Base-by-base conservation (phyloP, 1,140 invertebrate genomes). In the Pogonus chalceus region DNA sequence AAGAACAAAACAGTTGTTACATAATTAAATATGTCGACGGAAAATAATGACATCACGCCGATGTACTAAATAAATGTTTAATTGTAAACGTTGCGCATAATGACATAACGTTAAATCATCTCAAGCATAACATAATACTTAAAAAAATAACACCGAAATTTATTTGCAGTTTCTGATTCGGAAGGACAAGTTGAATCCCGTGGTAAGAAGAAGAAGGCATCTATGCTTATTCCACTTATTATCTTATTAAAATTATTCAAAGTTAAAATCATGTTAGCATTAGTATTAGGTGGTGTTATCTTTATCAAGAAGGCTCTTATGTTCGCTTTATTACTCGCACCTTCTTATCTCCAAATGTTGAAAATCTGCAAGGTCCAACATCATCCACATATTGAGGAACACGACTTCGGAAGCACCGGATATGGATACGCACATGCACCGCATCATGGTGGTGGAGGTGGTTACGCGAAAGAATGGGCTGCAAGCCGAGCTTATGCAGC, bases 251-350 rank as follows among this genome's bases (percentile, higher is more conserved):
- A 76, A 35, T 56, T 76, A 0, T 52, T 77, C 14, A 77, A 77
- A 59, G 55, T 77, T 20, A 78, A 78, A 52, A 51, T 74, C 2
- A 37, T 77, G 46, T 53, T 77, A n/a, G 48, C 77, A 3, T 73
- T 75, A 0, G 69, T 77, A 9, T 65, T 76, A 35, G 54, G 76
- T 2, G 67, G 70, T 2, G 71, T 77, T 0, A 70, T 77, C 26
- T 70, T 76, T 51, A 77, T 78, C 52, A 78, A 78, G 57, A 78
- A 77, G 53, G 61, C 77, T 12, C 59, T 78, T 1, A 64, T 77
- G 0, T 52, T 76, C 2, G 73, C 66, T 0, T 71, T 70, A 0
- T 51, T 76, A 23, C 60, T 74, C 1, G 43, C 69, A 4, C 72
- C 76, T 1, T 66, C 72, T 0, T 49, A 76, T 31, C 52, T 77